Percentiles rank a stretch among this genome's conserved stretches.
Evolutionary conservation across 1,140 invertebrate genomes (phyloP).

Genomic region (Pseudomyrmex sp.): DNA sequence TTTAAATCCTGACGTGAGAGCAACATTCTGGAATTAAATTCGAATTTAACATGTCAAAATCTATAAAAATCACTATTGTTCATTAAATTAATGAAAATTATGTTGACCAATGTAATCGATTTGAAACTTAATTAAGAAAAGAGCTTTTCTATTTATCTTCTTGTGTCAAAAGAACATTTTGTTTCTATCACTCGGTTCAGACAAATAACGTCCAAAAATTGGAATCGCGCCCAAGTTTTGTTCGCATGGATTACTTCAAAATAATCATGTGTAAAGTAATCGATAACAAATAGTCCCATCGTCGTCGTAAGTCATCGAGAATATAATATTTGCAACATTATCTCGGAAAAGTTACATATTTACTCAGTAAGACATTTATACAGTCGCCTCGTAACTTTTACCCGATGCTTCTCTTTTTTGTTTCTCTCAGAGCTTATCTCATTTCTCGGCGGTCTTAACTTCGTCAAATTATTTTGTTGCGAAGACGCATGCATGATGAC

Average conservation of each 20-base stretch:
- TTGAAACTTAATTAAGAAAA: slow-evolving; percentile 29
- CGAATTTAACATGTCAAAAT: too few relatives aligned
- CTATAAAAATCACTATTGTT: too few relatives aligned
- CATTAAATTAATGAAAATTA: too few relatives aligned
- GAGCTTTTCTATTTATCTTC: background rate
- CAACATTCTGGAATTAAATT: too few relatives aligned
- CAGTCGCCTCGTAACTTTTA: slow-evolving; percentile 28
- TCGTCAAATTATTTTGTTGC: slow-evolving; percentile 11
- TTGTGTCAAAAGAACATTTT: too few relatives aligned
- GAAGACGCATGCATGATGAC: slow-evolving; percentile 31
- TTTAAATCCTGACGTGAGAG: too few relatives aligned
- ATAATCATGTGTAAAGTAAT: background rate
- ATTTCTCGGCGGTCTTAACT: slow-evolving; percentile 23
- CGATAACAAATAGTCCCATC: background rate
- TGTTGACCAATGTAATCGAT: background rate
- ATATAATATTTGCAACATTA: background rate
- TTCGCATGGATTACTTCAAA: background rate
- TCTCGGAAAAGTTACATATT: slow-evolving; percentile 27
- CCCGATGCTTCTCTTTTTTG: background rate
- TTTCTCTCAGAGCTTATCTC: slow-evolving; percentile 47
- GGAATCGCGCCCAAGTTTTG: slow-evolving; percentile 10
- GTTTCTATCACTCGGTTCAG: background rate
- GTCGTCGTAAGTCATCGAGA: background rate
- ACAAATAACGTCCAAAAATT: slow-evolving; percentile 35
- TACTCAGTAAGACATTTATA: slow-evolving; percentile 19